Evolutionary conservation across 2,113 vertebrate species (phyloP).

Genomic region (Motacilla alba): DNA sequence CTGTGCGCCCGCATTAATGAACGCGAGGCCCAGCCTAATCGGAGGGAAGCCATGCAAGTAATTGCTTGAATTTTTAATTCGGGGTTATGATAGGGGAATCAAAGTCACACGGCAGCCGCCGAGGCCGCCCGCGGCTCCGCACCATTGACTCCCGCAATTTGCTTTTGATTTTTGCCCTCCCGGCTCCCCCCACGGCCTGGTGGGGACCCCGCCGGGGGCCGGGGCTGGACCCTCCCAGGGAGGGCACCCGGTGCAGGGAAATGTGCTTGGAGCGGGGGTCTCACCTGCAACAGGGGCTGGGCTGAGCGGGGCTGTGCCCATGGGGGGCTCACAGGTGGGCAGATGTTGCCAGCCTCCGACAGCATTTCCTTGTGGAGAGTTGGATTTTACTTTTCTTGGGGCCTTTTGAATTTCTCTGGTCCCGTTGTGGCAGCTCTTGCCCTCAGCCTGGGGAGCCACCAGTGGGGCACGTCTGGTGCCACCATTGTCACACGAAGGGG

Average conservation of each 20-base stretch:
- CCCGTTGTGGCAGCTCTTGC: rapidly evolving
- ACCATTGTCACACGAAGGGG: rapidly evolving
- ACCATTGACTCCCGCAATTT: conserved; percentile 75
- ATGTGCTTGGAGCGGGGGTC: not conserved
- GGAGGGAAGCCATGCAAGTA: conserved; percentile 95
- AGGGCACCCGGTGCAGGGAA: not conserved
- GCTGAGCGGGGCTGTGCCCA: not conserved
- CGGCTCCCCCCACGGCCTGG: not conserved
- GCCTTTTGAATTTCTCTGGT: not conserved
- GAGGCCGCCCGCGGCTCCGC: conserved; percentile 74
- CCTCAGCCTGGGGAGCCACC: not conserved
- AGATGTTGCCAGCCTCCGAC: not conserved
- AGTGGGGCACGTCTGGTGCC: rapidly evolving
- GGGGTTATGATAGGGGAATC: conserved; percentile 80
- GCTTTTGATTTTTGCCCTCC: conserved; percentile 51
- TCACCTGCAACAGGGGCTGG: not conserved
- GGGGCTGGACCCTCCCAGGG: not conserved
- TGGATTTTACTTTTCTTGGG: not conserved
- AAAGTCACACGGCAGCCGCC: conserved; percentile 80
- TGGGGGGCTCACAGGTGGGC: not conserved
- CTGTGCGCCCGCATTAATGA: conserved; percentile 95
- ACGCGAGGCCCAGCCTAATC: conserved; percentile 81
- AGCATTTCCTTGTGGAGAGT: rapidly evolving
- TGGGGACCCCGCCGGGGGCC: not conserved
- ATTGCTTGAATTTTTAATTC: conserved; percentile 95